phyloP scores from a whole-genome alignment of 2,113 vertebrate species.

The Sisor rabdophorus region DNA sequence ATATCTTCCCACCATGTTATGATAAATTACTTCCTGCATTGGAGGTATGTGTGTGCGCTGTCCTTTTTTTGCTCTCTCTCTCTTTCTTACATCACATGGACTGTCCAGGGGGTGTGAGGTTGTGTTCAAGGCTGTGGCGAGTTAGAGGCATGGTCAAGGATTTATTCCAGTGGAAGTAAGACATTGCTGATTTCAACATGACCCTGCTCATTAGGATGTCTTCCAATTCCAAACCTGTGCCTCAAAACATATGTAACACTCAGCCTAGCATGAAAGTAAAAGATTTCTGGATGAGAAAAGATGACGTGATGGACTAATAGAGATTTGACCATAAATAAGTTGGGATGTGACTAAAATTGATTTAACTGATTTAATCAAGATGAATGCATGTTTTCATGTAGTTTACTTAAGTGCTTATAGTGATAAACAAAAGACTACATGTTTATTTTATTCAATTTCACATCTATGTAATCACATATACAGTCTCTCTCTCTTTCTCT shows the following conservation, averaged over 20 bases:
- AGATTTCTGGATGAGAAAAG: not conserved
- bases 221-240: not conserved
- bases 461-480: too few relatives aligned
- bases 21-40: constrained; percentile 89
- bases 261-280: too few relatives aligned
- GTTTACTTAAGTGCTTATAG: not conserved
- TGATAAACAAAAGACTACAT: not conserved
- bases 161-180: not conserved
- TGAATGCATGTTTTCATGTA: not conserved
- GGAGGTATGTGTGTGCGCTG: constrained; percentile 80
- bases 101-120: constrained; percentile 57
- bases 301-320: not conserved
- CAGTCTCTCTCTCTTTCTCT: not conserved
- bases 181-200: not conserved
- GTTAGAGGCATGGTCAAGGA: constrained; percentile 11
- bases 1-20: constrained; percentile 82
- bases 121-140: constrained; percentile 57
- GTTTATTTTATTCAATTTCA: constrained; percentile 1
- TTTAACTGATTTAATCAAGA: not conserved
- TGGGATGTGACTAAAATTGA: not conserved
- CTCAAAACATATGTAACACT: not conserved
- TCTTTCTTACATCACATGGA: constrained; percentile 66
- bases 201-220: not conserved
- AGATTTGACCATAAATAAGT: not conserved
- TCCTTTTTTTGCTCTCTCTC: constrained; percentile 58